These are phyloP conservation scores for Scortum barcoo DNA, from an alignment of 2,113 vertebrate species.

Conservation along the genomic window DNA sequence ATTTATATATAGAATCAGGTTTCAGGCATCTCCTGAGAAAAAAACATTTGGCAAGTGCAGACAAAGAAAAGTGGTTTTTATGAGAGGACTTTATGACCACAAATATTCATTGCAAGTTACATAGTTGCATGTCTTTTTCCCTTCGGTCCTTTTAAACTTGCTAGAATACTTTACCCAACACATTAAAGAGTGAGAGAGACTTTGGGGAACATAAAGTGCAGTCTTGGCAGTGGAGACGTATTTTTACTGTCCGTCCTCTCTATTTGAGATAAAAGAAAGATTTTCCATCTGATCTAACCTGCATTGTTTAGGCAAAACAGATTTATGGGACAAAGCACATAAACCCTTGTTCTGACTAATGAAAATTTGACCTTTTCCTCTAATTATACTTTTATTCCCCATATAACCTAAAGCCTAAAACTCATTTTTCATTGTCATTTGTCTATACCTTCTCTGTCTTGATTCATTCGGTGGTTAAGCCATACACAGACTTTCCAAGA, in stretches of 20 bases:
- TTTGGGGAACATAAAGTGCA: constrained; percentile 2
- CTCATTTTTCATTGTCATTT: not conserved
- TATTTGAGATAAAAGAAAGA: not conserved
- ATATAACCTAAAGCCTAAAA: not conserved
- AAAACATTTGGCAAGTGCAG: too few relatives aligned
- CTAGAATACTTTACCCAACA: not conserved
- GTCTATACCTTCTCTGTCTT: not conserved
- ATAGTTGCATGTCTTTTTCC: not conserved
- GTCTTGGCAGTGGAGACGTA: not conserved
- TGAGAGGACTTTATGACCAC: not conserved
- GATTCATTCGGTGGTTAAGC: not conserved
- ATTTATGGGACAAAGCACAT: not conserved
- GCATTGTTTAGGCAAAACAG: not conserved
- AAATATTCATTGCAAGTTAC: not conserved
- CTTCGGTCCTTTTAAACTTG: too few relatives aligned
- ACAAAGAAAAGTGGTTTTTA: not conserved
- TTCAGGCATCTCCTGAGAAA: too few relatives aligned
- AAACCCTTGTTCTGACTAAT: not conserved
- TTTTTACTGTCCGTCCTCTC: not conserved
- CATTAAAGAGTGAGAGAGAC: not conserved
- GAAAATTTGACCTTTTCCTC: not conserved
- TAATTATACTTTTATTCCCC: not conserved
- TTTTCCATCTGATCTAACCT: not conserved
- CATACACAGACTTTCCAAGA: not conserved
- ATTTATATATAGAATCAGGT: too few relatives aligned